Conservation (phyloP, 2,113 vertebrate species). For the Gymnobelideus leadbeateri region DNA sequence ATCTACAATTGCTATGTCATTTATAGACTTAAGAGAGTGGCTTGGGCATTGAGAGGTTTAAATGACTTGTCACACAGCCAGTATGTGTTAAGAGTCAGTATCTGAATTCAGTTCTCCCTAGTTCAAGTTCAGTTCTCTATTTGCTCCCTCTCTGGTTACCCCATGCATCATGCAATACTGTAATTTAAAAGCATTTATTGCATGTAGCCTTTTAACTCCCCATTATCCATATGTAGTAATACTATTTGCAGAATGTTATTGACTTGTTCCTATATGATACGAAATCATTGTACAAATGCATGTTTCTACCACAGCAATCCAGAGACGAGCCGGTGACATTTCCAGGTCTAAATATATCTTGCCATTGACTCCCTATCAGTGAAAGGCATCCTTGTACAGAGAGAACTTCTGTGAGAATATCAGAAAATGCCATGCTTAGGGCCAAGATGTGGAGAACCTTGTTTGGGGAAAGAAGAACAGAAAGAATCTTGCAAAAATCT, state of each 20-base stretch:
- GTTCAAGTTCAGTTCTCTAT: too few species aligned
- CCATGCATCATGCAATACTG: not conserved
- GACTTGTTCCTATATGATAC: not conserved
- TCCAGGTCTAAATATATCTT: not conserved
- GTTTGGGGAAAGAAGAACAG: not conserved
- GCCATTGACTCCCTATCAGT: not conserved
- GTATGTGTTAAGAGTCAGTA: not conserved
- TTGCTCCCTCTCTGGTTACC: too few species aligned
- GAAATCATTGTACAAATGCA: not conserved
- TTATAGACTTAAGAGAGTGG: not conserved
- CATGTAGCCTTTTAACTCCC: not conserved
- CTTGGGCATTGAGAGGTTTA: not conserved
- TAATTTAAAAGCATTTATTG: not conserved
- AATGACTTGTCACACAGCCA: not conserved
- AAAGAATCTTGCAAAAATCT: conserved; percentile 15
- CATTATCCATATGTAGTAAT: too few species aligned
- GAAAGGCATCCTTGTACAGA: not conserved
- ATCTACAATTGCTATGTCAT: not conserved
- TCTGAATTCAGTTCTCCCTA: not conserved
- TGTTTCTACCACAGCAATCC: not conserved
- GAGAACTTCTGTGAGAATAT: conserved; percentile 25
- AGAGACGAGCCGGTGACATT: not conserved
- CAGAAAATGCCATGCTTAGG: conserved; percentile 34
- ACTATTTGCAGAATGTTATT: not conserved
- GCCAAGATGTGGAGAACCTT: not conserved